These are phyloP conservation scores for Adelphocoris suturalis DNA, from an alignment of 2,888 invertebrate genomes.

Conservation along the genomic window DNA sequence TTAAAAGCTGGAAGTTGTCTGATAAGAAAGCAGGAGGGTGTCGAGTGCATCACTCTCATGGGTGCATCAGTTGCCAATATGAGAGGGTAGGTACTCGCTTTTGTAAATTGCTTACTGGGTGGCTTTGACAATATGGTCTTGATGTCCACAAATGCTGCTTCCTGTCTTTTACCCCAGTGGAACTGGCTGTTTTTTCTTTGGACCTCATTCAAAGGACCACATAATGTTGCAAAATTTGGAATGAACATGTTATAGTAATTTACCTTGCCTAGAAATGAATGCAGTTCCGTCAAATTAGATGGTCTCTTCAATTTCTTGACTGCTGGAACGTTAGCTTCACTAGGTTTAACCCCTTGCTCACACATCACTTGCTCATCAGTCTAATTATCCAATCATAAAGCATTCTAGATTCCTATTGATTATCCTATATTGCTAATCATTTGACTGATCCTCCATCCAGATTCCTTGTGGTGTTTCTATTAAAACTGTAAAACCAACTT, in stretches of 20 bases:
- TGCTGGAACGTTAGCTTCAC: constrained; percentile 3
- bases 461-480: too few relatives aligned
- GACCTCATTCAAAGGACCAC: background rate
- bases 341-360: background rate
- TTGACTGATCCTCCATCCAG: too few relatives aligned
- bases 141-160: background rate
- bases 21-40: too few relatives aligned
- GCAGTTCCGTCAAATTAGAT: background rate
- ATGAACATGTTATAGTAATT: constrained; percentile 1
- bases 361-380: too few relatives aligned
- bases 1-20: too few relatives aligned
- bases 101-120: background rate
- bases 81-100: constrained; percentile 7
- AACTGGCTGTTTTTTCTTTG: background rate
- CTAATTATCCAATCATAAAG: too few relatives aligned
- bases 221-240: background rate
- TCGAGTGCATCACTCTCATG: too few relatives aligned
- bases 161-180: background rate
- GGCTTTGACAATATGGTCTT: background rate
- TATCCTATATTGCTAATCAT: too few relatives aligned
- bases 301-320: background rate
- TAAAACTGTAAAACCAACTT: too few relatives aligned
- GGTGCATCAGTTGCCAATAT: constrained; percentile 14
- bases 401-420: too few relatives aligned
- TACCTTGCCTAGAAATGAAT: constrained; percentile 11